These are phyloP conservation scores for Drosophila stalkeri DNA, from an alignment of 2,888 invertebrate genomes.

Conservation along the genomic window DNA sequence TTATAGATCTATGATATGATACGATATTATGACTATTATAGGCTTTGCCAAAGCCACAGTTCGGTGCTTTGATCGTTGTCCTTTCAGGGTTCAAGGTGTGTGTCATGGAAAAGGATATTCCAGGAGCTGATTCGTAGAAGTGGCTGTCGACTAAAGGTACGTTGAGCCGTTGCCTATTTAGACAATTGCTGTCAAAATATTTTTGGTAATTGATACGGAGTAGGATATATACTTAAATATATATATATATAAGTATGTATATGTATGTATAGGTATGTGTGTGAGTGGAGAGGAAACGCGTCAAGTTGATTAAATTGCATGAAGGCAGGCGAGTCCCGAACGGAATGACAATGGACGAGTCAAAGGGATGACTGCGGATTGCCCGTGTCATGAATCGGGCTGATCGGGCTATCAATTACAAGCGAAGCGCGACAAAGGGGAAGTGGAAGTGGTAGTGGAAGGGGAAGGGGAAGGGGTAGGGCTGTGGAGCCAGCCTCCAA, in stretches of 20 bases:
- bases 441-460: constrained; percentile 55
- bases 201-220: constrained; percentile 72
- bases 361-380: constrained; percentile 65
- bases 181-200: constrained; percentile 80
- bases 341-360: constrained; percentile 55
- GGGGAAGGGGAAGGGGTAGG: constrained; percentile 28
- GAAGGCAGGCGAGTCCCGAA: constrained; percentile 47
- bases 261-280: background rate
- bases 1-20: background rate
- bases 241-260: no score
- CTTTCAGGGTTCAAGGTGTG: constrained; percentile 17
- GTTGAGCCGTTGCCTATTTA: constrained; percentile 61
- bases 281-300: constrained; percentile 54
- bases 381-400: constrained; percentile 76
- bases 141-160: constrained; percentile 4
- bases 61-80: background rate
- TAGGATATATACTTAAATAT: background rate
- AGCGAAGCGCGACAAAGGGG: background rate
- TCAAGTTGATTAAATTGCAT: constrained; percentile 79
- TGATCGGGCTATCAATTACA: constrained; percentile 82
- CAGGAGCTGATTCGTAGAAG: constrained; percentile 19
- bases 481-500: constrained; percentile 50
- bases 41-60: background rate
- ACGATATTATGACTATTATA: background rate
- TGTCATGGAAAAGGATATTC: constrained; percentile 17